A percentile compares a stretch with the other conserved stretches of the same genome.
phyloP scores from a whole-genome alignment of 1,140 invertebrate species.

The Sarcophaga peregrina region DNA sequence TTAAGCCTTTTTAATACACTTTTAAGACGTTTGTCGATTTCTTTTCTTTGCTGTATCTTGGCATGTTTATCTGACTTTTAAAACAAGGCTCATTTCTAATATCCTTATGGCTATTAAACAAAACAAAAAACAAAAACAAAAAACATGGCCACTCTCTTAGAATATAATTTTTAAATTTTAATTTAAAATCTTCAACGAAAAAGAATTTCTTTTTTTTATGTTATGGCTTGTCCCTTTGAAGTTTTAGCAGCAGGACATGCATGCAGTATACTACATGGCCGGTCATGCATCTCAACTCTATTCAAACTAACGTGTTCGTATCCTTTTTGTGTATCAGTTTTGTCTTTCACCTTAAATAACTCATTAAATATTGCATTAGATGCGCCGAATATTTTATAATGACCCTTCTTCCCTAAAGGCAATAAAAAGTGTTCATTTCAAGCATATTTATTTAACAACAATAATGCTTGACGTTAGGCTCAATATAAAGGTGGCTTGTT shows the following conservation, averaged over 20 bases:
- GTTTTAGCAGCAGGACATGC: background rate
- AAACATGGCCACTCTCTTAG: background rate
- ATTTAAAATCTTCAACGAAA: background rate
- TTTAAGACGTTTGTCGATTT: background rate
- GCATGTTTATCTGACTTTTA: background rate
- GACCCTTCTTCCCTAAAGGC: no score
- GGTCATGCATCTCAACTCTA: no score
- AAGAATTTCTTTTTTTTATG: conserved; percentile 9
- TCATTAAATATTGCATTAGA: background rate
- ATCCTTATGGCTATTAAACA: background rate
- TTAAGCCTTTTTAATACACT: conserved; percentile 10
- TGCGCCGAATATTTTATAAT: no score
- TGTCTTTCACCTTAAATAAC: background rate
- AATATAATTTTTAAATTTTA: background rate
- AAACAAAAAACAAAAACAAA: no score
- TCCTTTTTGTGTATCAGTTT: background rate
- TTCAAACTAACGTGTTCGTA: background rate
- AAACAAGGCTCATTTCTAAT: background rate
- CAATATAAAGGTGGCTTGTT: no score
- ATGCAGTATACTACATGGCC: no score
- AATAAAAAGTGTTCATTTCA: no score
- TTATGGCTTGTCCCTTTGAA: background rate
- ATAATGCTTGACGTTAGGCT: no score
- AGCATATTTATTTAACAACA: no score
- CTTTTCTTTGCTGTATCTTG: background rate